Base-by-base conservation (phyloP, 2,113 vertebrate species). In the Cyphomyrus plagiostoma region DNA sequence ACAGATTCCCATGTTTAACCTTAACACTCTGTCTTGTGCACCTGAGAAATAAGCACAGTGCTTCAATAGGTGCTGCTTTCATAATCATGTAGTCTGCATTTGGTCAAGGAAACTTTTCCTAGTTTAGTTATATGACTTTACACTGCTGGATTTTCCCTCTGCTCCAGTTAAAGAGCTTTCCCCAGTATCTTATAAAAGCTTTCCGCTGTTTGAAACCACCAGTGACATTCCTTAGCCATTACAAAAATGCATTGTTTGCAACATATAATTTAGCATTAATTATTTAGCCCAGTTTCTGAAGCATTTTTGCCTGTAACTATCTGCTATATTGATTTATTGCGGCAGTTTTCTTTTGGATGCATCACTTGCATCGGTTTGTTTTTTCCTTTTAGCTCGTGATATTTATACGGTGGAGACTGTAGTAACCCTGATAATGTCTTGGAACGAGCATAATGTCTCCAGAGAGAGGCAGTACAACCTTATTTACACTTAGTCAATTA, bases 401-500 rank as follows among this genome's bases (percentile, higher is more conserved):
- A 70, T 62, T 62, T 49, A 5, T 66, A 48, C 35, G 23, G 6
- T 26, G 19, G 42, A 85, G 82, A 86, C 89, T 39, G 39, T 86
- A 82, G 70, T 50, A 56, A 82, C 52, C 87, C 35, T 66, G 87
- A 62, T 52, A 46, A 88, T 88, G 87, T 62, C 56, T 62, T 52
- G 74, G 74, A 89, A 77, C 23, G 26, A 30, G 49, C 30, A 39
- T 83, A 46, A 53, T 45, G 88, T 82, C 88, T 52, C 74, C 30
- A 15, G 35, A 52, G 35, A 52, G 88, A 82, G 49, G 30, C 15
- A 2, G 42, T n/a, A 52, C 74, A 53, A 52, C n/a, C 52, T 53
- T 62, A 86, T 89, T 89, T 46, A 89, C 88, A 66, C 50, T 85
- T n/a, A 19, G 35, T 48, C 53, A 62, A 66, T 70, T 86, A 86